Evolutionary conservation across 1,140 invertebrate species (phyloP).

Genomic region (Dendroctonus valens): DNA sequence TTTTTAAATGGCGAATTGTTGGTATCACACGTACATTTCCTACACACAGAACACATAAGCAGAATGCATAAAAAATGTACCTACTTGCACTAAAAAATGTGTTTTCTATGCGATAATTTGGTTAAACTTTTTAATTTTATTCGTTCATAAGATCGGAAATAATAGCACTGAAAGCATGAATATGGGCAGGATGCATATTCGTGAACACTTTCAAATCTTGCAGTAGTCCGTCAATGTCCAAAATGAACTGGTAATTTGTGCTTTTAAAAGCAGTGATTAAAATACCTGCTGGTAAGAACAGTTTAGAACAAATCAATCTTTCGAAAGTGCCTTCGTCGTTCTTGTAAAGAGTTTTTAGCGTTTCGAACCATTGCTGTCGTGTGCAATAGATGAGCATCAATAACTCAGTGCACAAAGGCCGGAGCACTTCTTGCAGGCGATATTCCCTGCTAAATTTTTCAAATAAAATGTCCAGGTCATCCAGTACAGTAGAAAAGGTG

Average conservation of each 20-base stretch:
- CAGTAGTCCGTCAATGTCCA: conserved; percentile 36
- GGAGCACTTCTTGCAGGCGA: conserved; percentile 35
- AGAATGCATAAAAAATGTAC: too few relatives aligned
- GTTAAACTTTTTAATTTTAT: too few relatives aligned
- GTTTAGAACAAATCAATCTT: conserved; percentile 38
- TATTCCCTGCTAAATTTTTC: conserved; percentile 37
- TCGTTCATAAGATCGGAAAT: neutral
- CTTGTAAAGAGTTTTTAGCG: conserved; percentile 39
- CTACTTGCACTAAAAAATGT: too few relatives aligned
- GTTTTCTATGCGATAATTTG: too few relatives aligned
- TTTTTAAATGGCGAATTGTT: too few relatives aligned
- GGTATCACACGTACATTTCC: too few relatives aligned
- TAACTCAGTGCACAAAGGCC: conserved; percentile 38
- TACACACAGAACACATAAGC: too few relatives aligned
- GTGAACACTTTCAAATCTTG: conserved; percentile 36
- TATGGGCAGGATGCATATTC: conserved; percentile 41
- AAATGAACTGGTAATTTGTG: conserved; percentile 40
- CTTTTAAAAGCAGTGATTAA: conserved; percentile 39
- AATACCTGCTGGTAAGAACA: conserved; percentile 43
- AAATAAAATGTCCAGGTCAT: conserved; percentile 42
- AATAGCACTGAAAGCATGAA: conserved; percentile 32
- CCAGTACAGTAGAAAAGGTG: conserved; percentile 38
- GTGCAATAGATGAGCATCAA: conserved; percentile 41
- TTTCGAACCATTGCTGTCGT: conserved; percentile 36
- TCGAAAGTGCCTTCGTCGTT: conserved; percentile 37